These are phyloP conservation scores for Drosophila mayaguana DNA, from an alignment of 2,888 invertebrate genomes.

Conservation along the genomic window DNA sequence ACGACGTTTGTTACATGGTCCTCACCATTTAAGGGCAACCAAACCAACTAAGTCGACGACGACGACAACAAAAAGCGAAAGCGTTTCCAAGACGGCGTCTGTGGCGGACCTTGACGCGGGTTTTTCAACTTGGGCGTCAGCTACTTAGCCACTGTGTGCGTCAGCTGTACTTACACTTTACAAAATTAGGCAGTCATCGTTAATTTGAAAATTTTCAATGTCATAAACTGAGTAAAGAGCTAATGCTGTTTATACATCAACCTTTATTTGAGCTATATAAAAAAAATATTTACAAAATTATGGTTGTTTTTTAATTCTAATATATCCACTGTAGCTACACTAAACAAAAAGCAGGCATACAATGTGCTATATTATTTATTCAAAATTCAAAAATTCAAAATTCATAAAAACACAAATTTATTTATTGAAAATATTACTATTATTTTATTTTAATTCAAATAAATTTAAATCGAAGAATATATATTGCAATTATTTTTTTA, in stretches of 20 bases:
- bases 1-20: slow-evolving; percentile 57
- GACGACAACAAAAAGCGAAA: slow-evolving; percentile 72
- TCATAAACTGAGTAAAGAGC: not conserved
- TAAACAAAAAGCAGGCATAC: not conserved
- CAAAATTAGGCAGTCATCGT: slow-evolving; percentile 7
- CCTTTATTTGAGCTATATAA: not conserved
- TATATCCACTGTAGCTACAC: not conserved
- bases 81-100: slow-evolving; percentile 58
- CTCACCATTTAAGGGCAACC: slow-evolving; percentile 74
- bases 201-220: not conserved
- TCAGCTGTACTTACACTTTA: slow-evolving; percentile 28
- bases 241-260: not conserved
- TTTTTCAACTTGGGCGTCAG: slow-evolving; percentile 68
- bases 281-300: not conserved
- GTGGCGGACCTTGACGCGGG: slow-evolving; percentile 71
- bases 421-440: no score
- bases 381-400: not conserved
- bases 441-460: no score
- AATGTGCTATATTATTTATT: no score
- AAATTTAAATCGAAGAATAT: no score
- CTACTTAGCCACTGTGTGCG: slow-evolving; percentile 12
- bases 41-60: slow-evolving; percentile 30
- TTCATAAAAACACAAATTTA: not conserved
- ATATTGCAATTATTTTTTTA: no score
- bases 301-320: not conserved